phyloP scores from a whole-genome alignment of 2,113 vertebrate genomes.

The Pagrus major region DNA sequence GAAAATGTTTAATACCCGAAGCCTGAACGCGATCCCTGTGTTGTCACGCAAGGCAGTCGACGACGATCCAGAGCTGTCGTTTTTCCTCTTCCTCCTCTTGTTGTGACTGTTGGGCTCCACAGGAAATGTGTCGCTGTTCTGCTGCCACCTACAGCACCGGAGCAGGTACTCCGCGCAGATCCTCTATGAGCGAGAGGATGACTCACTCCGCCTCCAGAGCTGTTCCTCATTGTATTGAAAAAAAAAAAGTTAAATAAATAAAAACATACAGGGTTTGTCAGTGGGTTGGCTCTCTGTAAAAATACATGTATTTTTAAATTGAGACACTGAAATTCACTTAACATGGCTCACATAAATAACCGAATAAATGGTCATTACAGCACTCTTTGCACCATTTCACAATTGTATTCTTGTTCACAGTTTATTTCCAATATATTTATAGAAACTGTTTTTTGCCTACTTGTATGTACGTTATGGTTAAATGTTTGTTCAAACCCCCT shows the following conservation, averaged over 20 bases:
- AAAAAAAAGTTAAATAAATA: too few species aligned
- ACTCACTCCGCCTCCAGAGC: conserved; percentile 10
- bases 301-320: too few species aligned
- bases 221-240: too few species aligned
- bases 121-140: conserved; percentile 63
- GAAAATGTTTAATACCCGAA: conserved; percentile 70
- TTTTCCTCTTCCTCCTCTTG: conserved; percentile 84
- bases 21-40: conserved; percentile 76
- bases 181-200: rapidly evolving
- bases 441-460: too few species aligned
- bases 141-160: conserved; percentile 73
- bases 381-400: too few species aligned
- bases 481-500: too few species aligned
- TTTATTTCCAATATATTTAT: too few species aligned
- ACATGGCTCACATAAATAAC: background rate
- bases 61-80: conserved; percentile 82
- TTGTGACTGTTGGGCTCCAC: conserved; percentile 70
- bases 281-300: too few species aligned
- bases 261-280: too few species aligned
- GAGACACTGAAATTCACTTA: background rate
- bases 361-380: too few species aligned
- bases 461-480: too few species aligned
- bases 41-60: conserved; percentile 84
- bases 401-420: too few species aligned
- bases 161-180: conserved; percentile 48